Evolutionary conservation across 2,113 vertebrate genomes (phyloP), one percentile per base, ranked within the genome.

Genomic region (Muntiacus muntjak): DNA sequence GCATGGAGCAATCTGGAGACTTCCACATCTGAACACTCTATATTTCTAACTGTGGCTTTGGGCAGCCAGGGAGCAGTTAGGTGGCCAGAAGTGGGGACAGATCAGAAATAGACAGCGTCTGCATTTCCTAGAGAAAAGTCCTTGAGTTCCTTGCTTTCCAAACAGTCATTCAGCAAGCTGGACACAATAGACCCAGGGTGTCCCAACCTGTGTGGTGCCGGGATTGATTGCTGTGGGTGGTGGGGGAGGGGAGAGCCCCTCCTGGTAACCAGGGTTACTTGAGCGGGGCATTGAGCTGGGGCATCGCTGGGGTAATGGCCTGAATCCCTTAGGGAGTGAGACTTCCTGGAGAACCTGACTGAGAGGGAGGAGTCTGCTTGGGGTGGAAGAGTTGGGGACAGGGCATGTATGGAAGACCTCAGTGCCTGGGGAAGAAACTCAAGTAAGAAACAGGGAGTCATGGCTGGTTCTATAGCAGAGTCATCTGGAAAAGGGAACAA

Each of bases 261-360:
- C 74, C 26, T 79, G 50, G 14, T 16, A 81, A 55, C 71, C 33
- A 25, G 86, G 28, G 2, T 76, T 83, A 45, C 0, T 55, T 40
- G 43, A n/a, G 57, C 40, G 7, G 62, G 33, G 14, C 7, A 25
- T 14, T 21, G 67, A 86, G 58, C 10, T 0, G 5, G 57, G 84
- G 5, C 25, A 23, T 79, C 5, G 0, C 8, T 23, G 33, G 43
- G 19, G 28, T 19, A 17, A 0, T 0, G 0, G 7, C 74, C 40
- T 60, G 57, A 21, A 50, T 76, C 40, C 23, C 33, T 40, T 28
- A 84, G 13, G 21, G 62, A 26, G 2, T 11, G 26, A 62, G 28
- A 36, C 21, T 52, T 10, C 5, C 2, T 33, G 58, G 64, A 89
- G 58, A 60, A 12, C n/a, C 52, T 40, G 33, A 64, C 47, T 15